Evolutionary conservation across 1,140 invertebrate species (phyloP).

Genomic region (Anagrus nilaparvatae): DNA sequence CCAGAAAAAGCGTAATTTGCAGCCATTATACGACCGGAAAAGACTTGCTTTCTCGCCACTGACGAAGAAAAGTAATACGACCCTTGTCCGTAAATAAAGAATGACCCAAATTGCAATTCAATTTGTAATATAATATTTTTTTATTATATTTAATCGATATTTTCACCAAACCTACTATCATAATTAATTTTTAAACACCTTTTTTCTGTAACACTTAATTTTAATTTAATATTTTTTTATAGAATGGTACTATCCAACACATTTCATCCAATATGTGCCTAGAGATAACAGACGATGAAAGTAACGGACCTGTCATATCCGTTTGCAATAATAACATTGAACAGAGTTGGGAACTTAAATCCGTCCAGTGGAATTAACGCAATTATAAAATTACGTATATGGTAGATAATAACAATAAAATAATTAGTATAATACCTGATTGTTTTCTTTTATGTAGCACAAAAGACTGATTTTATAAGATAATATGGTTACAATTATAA

Average conservation of each 20-base stretch:
- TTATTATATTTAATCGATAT: background rate
- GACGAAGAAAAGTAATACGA: too few relatives aligned
- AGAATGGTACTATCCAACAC: slow-evolving; percentile 44
- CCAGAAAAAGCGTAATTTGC: too few relatives aligned
- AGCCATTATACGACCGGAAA: too few relatives aligned
- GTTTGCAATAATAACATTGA: slow-evolving; percentile 38
- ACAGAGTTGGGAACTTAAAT: slow-evolving; percentile 46
- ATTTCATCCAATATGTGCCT: slow-evolving; percentile 46
- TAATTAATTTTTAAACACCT: background rate
- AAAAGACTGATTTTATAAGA: too few relatives aligned
- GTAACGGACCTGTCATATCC: slow-evolving; percentile 42
- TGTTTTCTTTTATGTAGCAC: too few relatives aligned
- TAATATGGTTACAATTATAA: too few relatives aligned
- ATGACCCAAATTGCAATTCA: too few relatives aligned
- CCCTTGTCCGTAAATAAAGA: too few relatives aligned
- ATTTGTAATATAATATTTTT: slow-evolving; percentile 3
- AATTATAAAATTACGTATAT: slow-evolving; percentile 1
- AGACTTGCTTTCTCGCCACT: too few relatives aligned
- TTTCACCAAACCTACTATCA: background rate
- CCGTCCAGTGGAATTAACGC: slow-evolving; percentile 42
- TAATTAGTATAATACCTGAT: too few relatives aligned
- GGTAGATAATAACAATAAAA: too few relatives aligned
- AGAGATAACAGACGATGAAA: slow-evolving; percentile 32
- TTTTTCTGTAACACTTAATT: too few relatives aligned
- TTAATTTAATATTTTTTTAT: slow-evolving; percentile 23